Conservation (phyloP, 2,113 vertebrate species). For the Neolamprologus sp. region DNA sequence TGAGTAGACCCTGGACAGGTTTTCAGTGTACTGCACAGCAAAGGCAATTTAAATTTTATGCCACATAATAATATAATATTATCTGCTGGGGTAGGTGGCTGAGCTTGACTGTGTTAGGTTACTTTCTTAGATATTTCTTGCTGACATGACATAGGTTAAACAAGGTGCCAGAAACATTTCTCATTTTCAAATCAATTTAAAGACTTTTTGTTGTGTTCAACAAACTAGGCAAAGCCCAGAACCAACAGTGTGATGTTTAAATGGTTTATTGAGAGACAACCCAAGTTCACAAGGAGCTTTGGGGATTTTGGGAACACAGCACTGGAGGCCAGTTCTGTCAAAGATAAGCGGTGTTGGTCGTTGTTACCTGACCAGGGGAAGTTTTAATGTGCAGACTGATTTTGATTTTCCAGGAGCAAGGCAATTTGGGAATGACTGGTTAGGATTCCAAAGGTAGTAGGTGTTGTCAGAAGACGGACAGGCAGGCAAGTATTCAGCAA, state of each 20-base stretch:
- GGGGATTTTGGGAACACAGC: not conserved
- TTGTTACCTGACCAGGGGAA: not conserved
- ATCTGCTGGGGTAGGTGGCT: not conserved
- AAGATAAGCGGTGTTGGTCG: not conserved
- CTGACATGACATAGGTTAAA: not conserved
- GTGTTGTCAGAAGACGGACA: not conserved
- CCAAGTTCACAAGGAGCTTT: not conserved
- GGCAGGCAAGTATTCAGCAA: not conserved
- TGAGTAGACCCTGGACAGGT: not conserved
- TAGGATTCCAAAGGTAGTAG: not conserved
- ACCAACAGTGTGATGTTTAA: not conserved
- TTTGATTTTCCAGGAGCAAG: not conserved
- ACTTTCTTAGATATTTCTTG: not conserved
- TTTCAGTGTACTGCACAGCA: not conserved
- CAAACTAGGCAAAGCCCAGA: not conserved
- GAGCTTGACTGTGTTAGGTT: not conserved
- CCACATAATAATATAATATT: not conserved
- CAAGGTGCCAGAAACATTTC: not conserved
- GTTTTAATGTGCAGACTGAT: not conserved
- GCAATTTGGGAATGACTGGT: not conserved
- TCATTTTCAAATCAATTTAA: not conserved
- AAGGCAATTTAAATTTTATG: not conserved
- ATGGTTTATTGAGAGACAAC: not conserved
- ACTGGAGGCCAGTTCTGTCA: not conserved
- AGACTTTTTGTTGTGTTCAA: not conserved